Evolutionary conservation across 1,140 invertebrate genomes (phyloP), one percentile per base, ranked within the genome.

Genomic region (Macrocentrus cingulum): DNA sequence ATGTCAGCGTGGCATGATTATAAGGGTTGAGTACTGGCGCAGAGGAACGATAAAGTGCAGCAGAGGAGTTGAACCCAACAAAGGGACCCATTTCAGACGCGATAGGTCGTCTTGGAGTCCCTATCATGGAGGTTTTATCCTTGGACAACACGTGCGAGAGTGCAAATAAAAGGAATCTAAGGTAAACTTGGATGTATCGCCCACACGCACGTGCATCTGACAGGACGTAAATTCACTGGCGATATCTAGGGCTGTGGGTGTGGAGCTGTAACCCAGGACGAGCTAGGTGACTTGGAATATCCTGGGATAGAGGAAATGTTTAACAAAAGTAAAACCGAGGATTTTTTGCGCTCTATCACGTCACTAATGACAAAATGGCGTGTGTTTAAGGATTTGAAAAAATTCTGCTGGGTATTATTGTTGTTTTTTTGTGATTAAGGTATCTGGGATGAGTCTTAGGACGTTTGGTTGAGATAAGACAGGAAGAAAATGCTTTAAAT

Each of bases 101-200:
- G n/a, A 39, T 20, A 39, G 19, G 22, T 52, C 15, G 50, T 52
- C 22, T 39, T 19, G 13, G 46, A 15, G n/a, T n/a, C n/a, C n/a
- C n/a, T n/a, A n/a, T n/a, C n/a, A n/a, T n/a, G n/a, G n/a, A 11
- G 41, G 32, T 39, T 52, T 52, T 25, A 29, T 29, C 15, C 41
- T 15, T 42, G 41, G n/a, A 42, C 18, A 16, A 16, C n/a, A 18
- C 15, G n/a, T 42, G 41, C 15, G 20, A 16, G 41, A 42, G 41
- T 42, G 41, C 18, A 42, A 42, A 52, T 52, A 39, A 37, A 4
- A 13, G 37, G 39, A n/a, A 39, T 42, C 22, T 54, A 44, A 44
- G 13, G 53, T 32, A 46, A 46, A 46, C 41, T 29, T 46, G 15
- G 39, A 34, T 34, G 41, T n/a, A 25, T 55, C 42, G 53, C 53